Evolutionary conservation across 1,140 invertebrate genomes (phyloP).

Genomic region (Lasioglossum baleicum): DNA sequence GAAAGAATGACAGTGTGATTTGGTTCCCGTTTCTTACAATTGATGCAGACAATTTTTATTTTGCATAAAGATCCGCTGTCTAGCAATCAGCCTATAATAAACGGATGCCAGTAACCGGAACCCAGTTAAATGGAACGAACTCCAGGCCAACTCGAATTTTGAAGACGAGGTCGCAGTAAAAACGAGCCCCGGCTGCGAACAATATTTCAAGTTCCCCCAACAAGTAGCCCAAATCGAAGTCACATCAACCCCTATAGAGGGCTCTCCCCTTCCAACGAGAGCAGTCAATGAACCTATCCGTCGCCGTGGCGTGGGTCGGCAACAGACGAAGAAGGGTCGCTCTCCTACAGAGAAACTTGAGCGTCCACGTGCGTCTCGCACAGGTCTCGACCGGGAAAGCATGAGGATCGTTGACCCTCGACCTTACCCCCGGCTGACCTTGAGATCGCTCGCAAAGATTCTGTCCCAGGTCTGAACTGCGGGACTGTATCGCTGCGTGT

Average conservation of each 20-base stretch:
- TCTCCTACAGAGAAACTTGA: background rate
- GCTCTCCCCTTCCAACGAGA: background rate
- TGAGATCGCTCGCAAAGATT: slow-evolving; percentile 52
- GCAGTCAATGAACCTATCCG: slow-evolving; percentile 16
- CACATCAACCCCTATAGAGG: background rate
- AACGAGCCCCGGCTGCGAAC: background rate
- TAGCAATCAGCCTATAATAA: too few species aligned
- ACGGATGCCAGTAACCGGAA: too few species aligned
- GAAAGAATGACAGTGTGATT: too few species aligned
- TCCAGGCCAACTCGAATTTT: background rate
- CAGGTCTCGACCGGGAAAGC: slow-evolving; percentile 32
- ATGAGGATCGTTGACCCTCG: slow-evolving; percentile 40
- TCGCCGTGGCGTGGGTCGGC: slow-evolving; percentile 4
- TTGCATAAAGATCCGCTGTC: too few species aligned
- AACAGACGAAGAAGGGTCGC: background rate
- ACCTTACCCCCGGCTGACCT: slow-evolving; percentile 42
- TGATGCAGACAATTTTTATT: too few species aligned
- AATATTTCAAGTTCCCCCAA: background rate
- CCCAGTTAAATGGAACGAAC: too few species aligned
- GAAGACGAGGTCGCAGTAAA: background rate
- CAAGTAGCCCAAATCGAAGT: background rate
- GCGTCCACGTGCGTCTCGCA: background rate
- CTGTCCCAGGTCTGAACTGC: background rate
- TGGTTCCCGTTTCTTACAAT: too few species aligned
- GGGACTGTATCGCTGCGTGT: background rate